Base-by-base conservation (phyloP, 2,888 invertebrate genomes). In the Yponomeuta cagnagella region DNA sequence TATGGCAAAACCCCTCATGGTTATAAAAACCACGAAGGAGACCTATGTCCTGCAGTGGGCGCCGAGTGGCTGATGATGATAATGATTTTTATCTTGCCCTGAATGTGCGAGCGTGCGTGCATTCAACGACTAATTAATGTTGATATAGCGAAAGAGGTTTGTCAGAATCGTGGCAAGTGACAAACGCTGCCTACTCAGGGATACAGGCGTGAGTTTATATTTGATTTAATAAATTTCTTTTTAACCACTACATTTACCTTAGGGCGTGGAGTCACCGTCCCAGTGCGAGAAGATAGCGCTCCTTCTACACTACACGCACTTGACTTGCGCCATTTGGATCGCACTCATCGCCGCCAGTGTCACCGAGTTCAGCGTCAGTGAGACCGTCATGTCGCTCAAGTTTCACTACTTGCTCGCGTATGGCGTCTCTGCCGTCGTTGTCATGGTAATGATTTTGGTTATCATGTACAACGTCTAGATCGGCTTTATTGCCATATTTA, bases 261-360 rank as follows among this genome's bases (percentile, higher is more conserved):
- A 95, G 95, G 94, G 95, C 8, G 94, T 94, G 1, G 94, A 93
- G 73, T 94, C 93, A 48, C 89, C 90, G 48, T 89, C 94, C 15
- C 93, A 94, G 77, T 96, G 96, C 77, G 93, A 94, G 78, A 91
- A 94, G 70, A 93, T 95, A 70, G 95, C 95, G 0, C 83, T 96
- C 10, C 84, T 95, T 3, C 88, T 96, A 10, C 95, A 96, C 81
- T 96, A 95, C 83, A 92, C 95, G 1, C 95, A 96, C 80, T 89
- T 96, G 69, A 93, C 94, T 12, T 94, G 95, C 72, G 93, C 95
- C 0, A 93, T 94, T 83, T 96, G 95, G 95, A 93, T 96, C 74
- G 94, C 95, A 69, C 90, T 94, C 2, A 92, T 95, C 74, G 94
- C 94, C 15, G 88, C 87, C 0, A 86, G 88, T 0, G 87, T 91